phyloP scores from a whole-genome alignment of 1,140 invertebrate species.

The Drosophila auraria region DNA sequence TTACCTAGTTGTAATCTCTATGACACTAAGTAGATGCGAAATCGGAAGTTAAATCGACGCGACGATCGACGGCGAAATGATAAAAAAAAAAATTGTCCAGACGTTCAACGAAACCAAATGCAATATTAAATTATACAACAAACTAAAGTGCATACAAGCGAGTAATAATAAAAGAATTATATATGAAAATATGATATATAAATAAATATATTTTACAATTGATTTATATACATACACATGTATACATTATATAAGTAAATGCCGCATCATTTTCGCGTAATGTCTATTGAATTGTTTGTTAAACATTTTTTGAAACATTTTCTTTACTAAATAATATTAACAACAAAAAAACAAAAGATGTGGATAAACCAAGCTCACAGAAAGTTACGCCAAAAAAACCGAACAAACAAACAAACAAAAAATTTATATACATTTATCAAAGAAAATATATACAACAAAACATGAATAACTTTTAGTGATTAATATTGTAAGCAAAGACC shows the following conservation, averaged over 20 bases:
- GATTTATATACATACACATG: slow-evolving; percentile 50
- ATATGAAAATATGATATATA: slow-evolving; percentile 24
- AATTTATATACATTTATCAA: slow-evolving; percentile 66
- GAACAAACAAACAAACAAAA: slow-evolving; percentile 41
- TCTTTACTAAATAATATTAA: slow-evolving; percentile 54
- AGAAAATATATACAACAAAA: slow-evolving; percentile 50
- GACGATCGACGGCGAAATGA: slow-evolving; percentile 27
- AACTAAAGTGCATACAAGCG: slow-evolving; percentile 42
- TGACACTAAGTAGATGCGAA: slow-evolving; percentile 60
- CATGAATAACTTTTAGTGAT: slow-evolving; percentile 59
- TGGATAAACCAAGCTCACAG: slow-evolving; percentile 56
- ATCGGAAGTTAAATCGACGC: slow-evolving; percentile 14
- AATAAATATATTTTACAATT: slow-evolving; percentile 71
- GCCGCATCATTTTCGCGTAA: slow-evolving; percentile 71
- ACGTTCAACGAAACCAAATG: slow-evolving; percentile 83
- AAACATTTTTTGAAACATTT: slow-evolving; percentile 73
- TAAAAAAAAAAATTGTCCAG: slow-evolving; percentile 76
- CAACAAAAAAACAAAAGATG: slow-evolving; percentile 1
- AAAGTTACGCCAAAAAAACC: slow-evolving; percentile 45
- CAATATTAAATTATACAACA: slow-evolving; percentile 82
- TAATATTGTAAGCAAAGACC: slow-evolving; percentile 67
- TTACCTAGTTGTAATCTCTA: slow-evolving; percentile 46
- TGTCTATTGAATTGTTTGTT: slow-evolving; percentile 74
- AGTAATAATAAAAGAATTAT: slow-evolving; percentile 18
- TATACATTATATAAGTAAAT: slow-evolving; percentile 73